Base-by-base conservation (phyloP, 1,140 invertebrate genomes). In the Calosoma granatense region DNA sequence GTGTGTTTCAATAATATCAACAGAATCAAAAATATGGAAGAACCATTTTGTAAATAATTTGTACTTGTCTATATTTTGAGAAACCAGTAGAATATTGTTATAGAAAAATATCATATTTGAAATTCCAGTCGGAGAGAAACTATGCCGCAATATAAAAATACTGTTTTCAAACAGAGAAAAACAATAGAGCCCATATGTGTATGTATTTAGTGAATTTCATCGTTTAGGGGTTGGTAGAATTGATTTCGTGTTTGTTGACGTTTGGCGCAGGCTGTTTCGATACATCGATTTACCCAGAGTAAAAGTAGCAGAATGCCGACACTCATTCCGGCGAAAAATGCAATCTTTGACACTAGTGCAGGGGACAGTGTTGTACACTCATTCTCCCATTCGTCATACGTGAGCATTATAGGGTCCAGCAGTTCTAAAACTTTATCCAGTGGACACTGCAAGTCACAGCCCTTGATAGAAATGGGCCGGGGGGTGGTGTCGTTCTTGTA, bases 401-500 rank as follows among this genome's bases (percentile, higher is more conserved):
- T 54, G 1, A 71, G n/a, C 1, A 55, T 47, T 19, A 70, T 59
- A 12, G 63, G 64, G 12, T 61, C 53, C 17, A 71, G 54, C 51
- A 67, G 54, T 12, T 65, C 61, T 9, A 75, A 61, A 65, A 86
- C 81, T 58, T 78, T 64, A 9, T 75, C 63, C 1, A 86, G 60
- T 2, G 81, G 77, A 63, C 85, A 88, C 14, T 75, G 69, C 3
- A 69, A 56, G 11, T 71, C 70, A 63, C 85, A 86, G n/a, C 76
- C 76, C 56, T 85, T 67, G 12, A 70, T 71, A 61, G 86, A 64
- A 12, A 77, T 63, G 41, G 62, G 60, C n/a, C 81, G 74, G 36
- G 78, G 72, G 0, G 62, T 68, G 1, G 75, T 76, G 2, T 76
- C 72, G 68, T 86, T 85, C 66, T 81, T 82, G 61, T 84, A 85